Conservation (phyloP, 2,888 invertebrate species). For the Microplitis deprimator region DNA sequence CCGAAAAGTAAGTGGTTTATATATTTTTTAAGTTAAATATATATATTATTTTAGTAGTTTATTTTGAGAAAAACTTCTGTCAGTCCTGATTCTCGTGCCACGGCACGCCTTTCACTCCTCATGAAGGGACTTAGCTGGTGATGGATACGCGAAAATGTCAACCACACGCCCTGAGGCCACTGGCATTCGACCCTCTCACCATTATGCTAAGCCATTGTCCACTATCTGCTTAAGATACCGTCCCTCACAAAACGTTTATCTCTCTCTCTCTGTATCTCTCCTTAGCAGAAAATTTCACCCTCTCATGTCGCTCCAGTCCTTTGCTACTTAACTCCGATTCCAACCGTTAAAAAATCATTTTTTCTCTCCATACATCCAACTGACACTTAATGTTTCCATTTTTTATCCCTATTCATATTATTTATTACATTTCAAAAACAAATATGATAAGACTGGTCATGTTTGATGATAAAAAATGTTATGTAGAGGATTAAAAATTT, state of each 20-base stretch:
- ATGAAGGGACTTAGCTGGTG: slow-evolving; percentile 52
- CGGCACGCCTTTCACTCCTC: slow-evolving; percentile 54
- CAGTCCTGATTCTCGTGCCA: slow-evolving; percentile 35
- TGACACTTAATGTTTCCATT: slow-evolving; percentile 18
- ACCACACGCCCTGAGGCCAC: slow-evolving; percentile 65
- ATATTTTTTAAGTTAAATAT: not conserved
- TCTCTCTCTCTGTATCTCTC: slow-evolving; percentile 34
- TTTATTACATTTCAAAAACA: not conserved
- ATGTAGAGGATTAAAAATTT: too few species aligned
- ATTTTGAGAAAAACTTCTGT: slow-evolving; percentile 10
- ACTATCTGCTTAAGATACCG: slow-evolving; percentile 69
- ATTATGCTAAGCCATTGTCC: slow-evolving; percentile 71
- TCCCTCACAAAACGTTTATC: slow-evolving; percentile 32
- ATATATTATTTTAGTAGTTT: not conserved
- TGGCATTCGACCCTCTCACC: slow-evolving; percentile 60
- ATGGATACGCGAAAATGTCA: slow-evolving; percentile 70
- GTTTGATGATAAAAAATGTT: too few species aligned
- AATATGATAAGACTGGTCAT: too few species aligned
- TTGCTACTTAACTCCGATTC: slow-evolving; percentile 37
- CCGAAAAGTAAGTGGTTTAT: slow-evolving; percentile 62
- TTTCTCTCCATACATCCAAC: slow-evolving; percentile 40
- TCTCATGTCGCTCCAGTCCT: slow-evolving; percentile 20
- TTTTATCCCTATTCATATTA: not conserved
- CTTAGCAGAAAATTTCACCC: too few species aligned
- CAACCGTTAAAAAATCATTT: slow-evolving; percentile 69